These are phyloP conservation scores for Piaya cayana DNA, from an alignment of 2,113 vertebrate genomes.

Conservation along the genomic window DNA sequence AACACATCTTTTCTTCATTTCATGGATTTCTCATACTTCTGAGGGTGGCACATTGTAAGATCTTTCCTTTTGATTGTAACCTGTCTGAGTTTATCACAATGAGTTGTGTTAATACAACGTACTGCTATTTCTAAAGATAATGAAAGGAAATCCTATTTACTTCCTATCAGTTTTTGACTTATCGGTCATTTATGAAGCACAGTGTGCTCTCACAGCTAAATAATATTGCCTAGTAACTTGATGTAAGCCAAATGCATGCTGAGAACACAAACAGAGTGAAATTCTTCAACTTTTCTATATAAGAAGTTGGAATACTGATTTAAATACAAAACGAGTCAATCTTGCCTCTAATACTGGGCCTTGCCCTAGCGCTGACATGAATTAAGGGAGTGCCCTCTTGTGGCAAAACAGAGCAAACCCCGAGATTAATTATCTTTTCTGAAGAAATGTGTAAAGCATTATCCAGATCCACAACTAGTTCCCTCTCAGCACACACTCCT, in stretches of 20 bases:
- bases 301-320: background rate
- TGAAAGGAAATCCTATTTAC: background rate
- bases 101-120: background rate
- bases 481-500: background rate
- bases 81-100: background rate
- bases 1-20: constrained; percentile 1
- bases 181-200: background rate
- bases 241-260: constrained; percentile 30
- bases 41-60: background rate
- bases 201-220: constrained; percentile 23
- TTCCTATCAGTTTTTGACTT: background rate
- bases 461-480: background rate
- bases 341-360: background rate
- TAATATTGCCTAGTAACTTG: background rate
- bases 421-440: background rate
- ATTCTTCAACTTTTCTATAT: background rate
- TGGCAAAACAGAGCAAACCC: constrained; percentile 2
- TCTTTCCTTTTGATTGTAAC: constrained; percentile 18
- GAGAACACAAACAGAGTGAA: constrained; percentile 12
- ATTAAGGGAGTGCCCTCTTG: constrained; percentile 62
- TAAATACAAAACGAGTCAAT: background rate
- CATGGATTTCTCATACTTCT: constrained; percentile 41
- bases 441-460: background rate
- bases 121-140: background rate
- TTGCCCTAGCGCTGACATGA: background rate